phyloP scores from a whole-genome alignment of 2,888 invertebrate species.

The Calephelis perditalis region DNA sequence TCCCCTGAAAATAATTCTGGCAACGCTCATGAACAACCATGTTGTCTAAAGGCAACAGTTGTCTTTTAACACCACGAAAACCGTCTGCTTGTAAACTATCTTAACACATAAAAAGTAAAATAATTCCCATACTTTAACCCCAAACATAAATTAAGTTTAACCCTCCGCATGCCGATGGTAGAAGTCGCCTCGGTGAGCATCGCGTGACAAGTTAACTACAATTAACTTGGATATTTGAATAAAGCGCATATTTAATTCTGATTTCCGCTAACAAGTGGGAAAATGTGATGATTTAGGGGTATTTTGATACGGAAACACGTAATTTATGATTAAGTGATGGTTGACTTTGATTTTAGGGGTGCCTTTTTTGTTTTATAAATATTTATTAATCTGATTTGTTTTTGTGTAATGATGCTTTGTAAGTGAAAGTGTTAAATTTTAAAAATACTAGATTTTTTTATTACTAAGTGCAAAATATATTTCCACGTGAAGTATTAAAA shows the following conservation, averaged over 20 bases:
- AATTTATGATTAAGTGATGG: constrained; percentile 7
- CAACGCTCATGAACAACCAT: no score
- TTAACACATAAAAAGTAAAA: background rate
- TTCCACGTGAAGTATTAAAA: no score
- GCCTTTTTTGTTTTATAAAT: no score
- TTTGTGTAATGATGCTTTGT: background rate
- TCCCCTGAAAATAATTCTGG: no score
- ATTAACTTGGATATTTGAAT: constrained; percentile 26
- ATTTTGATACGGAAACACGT: constrained; percentile 9
- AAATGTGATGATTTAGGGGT: constrained; percentile 15
- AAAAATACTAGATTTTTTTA: no score
- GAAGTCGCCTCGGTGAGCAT: constrained; percentile 33
- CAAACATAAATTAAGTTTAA: constrained; percentile 30
- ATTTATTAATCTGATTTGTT: no score
- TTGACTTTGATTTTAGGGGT: constrained; percentile 11
- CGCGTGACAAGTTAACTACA: constrained; percentile 37
- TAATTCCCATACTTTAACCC: constrained; percentile 21
- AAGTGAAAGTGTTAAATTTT: no score
- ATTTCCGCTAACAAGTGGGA: constrained; percentile 26
- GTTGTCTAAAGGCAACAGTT: no score
- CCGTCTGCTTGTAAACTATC: background rate
- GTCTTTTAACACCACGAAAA: background rate
- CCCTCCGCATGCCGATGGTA: constrained; percentile 46
- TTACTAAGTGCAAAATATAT: no score
- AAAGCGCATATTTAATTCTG: constrained; percentile 30